Conservation (phyloP, 2,797 vertebrate genomes). For the Premnoplex brunnescens region DNA sequence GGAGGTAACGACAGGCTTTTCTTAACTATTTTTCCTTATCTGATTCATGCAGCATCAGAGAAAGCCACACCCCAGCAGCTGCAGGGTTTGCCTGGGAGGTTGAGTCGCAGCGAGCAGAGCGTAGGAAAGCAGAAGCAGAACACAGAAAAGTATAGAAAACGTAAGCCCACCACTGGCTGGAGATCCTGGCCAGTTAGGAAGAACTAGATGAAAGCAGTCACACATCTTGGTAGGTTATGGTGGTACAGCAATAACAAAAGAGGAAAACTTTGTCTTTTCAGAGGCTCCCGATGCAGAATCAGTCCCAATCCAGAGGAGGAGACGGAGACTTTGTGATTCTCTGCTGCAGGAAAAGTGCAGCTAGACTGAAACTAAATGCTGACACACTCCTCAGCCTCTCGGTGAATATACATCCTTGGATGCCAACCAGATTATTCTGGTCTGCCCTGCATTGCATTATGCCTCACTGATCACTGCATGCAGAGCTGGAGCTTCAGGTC, state of each 20-base stretch:
- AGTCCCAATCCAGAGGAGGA: conserved; percentile 53
- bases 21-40: conserved; percentile 63
- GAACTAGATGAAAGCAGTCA: conserved; percentile 97
- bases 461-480: conserved; percentile 74
- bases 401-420: conserved; percentile 81
- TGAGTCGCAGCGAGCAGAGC: conserved; percentile 59
- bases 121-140: conserved; percentile 71
- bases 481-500: conserved; percentile 77
- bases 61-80: conserved; percentile 72
- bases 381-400: conserved; percentile 72
- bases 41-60: conserved; percentile 71
- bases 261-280: conserved; percentile 59
- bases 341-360: conserved; percentile 73
- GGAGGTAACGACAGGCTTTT: conserved; percentile 20
- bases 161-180: conserved; percentile 91
- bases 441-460: conserved; percentile 72
- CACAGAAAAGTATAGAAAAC: conserved; percentile 71
- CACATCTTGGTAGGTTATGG: conserved; percentile 87
- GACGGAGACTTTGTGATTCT: conserved; percentile 70
- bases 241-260: conserved; percentile 55
- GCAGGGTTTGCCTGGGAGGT: conserved; percentile 60
- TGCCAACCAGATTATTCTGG: conserved; percentile 82
- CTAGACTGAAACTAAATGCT: conserved; percentile 78
- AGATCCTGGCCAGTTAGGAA: conserved; percentile 96
- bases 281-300: conserved; percentile 68